phyloP scores from a whole-genome alignment of 1,140 invertebrate genomes.

The Agrypnia vestita region DNA sequence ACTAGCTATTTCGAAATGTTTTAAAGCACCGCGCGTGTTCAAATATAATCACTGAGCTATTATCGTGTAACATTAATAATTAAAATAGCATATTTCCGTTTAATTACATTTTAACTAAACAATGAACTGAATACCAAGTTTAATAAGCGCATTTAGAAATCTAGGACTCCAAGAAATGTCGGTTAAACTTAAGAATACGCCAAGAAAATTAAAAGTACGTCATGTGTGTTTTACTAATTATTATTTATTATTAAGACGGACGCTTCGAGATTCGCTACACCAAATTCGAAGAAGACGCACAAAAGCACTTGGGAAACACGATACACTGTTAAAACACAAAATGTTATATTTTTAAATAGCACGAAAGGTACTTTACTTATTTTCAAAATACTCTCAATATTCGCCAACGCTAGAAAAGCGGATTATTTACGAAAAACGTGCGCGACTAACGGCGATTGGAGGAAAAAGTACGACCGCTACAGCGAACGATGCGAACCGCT shows the following conservation, averaged over 20 bases:
- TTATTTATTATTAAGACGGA: no score
- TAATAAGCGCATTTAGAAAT: no score
- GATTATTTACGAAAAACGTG: slow-evolving; percentile 20
- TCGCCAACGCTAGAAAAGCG: neutral
- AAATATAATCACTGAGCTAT: slow-evolving; percentile 9
- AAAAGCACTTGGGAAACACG: slow-evolving; percentile 6
- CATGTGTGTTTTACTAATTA: no score
- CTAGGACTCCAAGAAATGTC: no score
- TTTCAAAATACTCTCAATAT: neutral
- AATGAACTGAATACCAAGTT: no score
- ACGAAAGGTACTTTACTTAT: neutral
- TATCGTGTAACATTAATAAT: slow-evolving; percentile 8
- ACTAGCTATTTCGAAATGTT: slow-evolving; percentile 8
- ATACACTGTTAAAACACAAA: neutral
- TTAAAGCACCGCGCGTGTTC: slow-evolving; percentile 12
- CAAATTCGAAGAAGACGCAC: neutral
- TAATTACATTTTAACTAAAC: neutral
- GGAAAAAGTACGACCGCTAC: slow-evolving; percentile 1
- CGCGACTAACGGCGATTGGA: neutral
- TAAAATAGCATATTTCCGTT: slow-evolving; percentile 3
- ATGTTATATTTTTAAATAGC: neutral
- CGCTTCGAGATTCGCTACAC: no score
- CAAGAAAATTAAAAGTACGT: no score
- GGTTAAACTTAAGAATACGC: no score
- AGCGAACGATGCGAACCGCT: slow-evolving; percentile 17